Evolutionary conservation across 2,113 vertebrate species (phyloP).

Genomic region (Hippocampus mohnikei): DNA sequence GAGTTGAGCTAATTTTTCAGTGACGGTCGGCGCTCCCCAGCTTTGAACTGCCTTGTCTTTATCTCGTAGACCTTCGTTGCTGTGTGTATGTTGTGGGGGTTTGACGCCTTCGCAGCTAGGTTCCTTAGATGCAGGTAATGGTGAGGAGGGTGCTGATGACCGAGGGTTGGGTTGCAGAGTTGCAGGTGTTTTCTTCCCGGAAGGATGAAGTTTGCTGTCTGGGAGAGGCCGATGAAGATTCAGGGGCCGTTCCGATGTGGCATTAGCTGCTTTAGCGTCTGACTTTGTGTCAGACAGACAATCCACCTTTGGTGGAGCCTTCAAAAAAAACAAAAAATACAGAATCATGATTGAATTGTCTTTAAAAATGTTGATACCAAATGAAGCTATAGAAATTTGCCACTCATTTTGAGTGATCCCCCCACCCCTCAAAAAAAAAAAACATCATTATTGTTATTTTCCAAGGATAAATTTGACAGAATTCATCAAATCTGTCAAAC

Average conservation of each 20-base stretch:
- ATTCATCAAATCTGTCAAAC: not conserved
- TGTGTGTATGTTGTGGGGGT: slow-evolving; percentile 62
- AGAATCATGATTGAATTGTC: slow-evolving; percentile 10
- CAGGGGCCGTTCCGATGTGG: slow-evolving; percentile 66
- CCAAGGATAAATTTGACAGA: no score
- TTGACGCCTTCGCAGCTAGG: slow-evolving; percentile 74
- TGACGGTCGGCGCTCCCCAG: slow-evolving; percentile 83
- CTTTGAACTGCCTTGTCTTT: slow-evolving; percentile 76
- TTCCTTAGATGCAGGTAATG: slow-evolving; percentile 59
- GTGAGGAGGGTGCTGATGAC: slow-evolving; percentile 54
- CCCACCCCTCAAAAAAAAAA: no score
- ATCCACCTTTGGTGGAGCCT: slow-evolving; percentile 73
- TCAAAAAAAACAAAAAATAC: slow-evolving; percentile 20
- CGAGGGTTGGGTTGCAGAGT: slow-evolving; percentile 53
- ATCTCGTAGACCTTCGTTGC: slow-evolving; percentile 76
- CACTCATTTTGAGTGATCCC: no score
- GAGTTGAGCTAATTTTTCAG: slow-evolving; percentile 92
- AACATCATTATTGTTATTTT: no score
- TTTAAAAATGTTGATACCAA: not conserved
- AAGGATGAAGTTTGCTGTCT: slow-evolving; percentile 68
- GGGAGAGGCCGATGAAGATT: slow-evolving; percentile 68
- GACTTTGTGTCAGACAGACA: slow-evolving; percentile 71
- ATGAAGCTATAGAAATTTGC: not conserved
- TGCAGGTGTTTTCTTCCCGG: slow-evolving; percentile 70
- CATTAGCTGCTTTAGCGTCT: slow-evolving; percentile 59